Evolutionary conservation across 2,888 invertebrate genomes (phyloP).

Genomic region (Odontocolon sp.): DNA sequence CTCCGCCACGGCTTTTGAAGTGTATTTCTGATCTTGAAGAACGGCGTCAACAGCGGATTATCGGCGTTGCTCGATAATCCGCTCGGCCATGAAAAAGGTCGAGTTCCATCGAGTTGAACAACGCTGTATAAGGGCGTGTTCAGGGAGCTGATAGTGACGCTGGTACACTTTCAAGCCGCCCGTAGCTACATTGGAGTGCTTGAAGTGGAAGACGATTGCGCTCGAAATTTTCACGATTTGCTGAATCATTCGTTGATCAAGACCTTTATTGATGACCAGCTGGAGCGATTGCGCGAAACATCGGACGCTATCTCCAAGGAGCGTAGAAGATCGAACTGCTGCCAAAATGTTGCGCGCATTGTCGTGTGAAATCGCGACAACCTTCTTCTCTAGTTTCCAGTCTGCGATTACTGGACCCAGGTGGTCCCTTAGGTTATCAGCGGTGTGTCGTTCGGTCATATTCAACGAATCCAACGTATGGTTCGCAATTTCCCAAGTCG

Average conservation of each 20-base stretch:
- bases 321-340: not conserved
- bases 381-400: conserved; percentile 44
- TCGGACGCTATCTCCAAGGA: conserved; percentile 53
- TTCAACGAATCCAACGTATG: conserved; percentile 37
- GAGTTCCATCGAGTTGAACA: conserved; percentile 63
- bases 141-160: conserved; percentile 35
- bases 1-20: not conserved
- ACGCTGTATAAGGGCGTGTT: conserved; percentile 54
- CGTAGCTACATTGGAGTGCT: conserved; percentile 61
- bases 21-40: too few relatives aligned
- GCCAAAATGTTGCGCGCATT: conserved; percentile 50
- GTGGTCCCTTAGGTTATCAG: conserved; percentile 11
- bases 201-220: conserved; percentile 64
- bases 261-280: conserved; percentile 62
- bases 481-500: conserved; percentile 23
- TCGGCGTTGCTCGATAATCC: conserved; percentile 60
- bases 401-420: conserved; percentile 20
- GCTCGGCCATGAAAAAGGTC: conserved; percentile 60
- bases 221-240: conserved; percentile 56
- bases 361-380: conserved; percentile 50
- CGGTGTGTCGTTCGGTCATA: conserved; percentile 45
- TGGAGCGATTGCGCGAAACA: conserved; percentile 68
- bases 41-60: conserved; percentile 59
- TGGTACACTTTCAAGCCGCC: conserved; percentile 53
- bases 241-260: conserved; percentile 28